Evolutionary conservation across 2,113 vertebrate genomes (phyloP), one percentile per base, ranked within the genome.

Genomic region (Acrocephalus arundinaceus): DNA sequence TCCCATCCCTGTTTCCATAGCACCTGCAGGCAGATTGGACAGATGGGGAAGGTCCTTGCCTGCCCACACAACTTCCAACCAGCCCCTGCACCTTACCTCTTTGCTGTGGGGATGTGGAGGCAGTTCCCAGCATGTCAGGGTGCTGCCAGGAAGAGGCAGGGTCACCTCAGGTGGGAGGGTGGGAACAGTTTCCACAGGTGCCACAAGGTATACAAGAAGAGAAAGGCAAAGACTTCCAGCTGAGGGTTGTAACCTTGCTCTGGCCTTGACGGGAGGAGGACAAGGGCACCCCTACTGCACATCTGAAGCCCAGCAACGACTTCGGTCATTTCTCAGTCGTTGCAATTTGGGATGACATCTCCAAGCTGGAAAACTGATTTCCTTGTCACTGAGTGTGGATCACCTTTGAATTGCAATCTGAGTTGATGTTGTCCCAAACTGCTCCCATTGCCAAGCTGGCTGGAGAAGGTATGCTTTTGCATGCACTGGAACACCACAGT

Each of bases 11-110:
- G 71, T 74, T 43, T 62, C 18, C 43, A 17, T 46, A 30, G 25
- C 30, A 46, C 22, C 22, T 54, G 49, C 41, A 62, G 49, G 18
- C 15, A 52, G 52, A 58, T 14, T 6, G 35, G 25, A 11, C n/a
- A 6, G 16, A 27, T n/a, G 23, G 21, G 43, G 17, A 74, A 67
- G 16, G 33, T 58, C 27, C 11, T 62, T 63, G 17, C 41, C 24
- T 66, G 28, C 51, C 28, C 31, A 23, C 5, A 10, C 0, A 0
- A 15, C 1, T 3, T 8, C n/a, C 22, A 70, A 1, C 10, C 24
- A 18, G 27, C 35, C 19, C 14, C 37, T 39, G 5, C 28, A 25
- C 20, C 9, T 52, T 10, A 1, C 11, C 20, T 68, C 55, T 62
- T 62, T 5, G 1, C 43, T 31, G 28, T 4, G 31, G 41, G 7